Percentiles rank a stretch among this genome's conserved stretches.
These are phyloP conservation scores for Chamaea fasciata DNA, from an alignment of 2,113 vertebrate species.

Conservation along the genomic window DNA sequence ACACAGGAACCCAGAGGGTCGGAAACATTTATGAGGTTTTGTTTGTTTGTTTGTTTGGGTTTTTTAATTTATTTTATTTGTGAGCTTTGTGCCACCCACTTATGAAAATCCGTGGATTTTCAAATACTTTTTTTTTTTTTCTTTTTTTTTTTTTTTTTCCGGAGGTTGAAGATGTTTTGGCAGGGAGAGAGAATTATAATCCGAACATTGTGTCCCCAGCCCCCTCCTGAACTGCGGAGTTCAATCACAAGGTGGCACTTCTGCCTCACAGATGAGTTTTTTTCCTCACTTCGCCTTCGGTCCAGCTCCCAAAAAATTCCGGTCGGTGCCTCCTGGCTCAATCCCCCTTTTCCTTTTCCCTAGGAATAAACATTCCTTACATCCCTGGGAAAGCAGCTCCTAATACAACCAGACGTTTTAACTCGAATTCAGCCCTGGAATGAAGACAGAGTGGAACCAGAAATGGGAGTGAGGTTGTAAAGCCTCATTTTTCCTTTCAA, in stretches of 20 bases:
- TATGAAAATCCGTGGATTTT: accelerated
- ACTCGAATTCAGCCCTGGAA: neutral
- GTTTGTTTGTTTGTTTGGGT: neutral
- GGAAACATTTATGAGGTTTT: accelerated
- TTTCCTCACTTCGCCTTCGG: neutral
- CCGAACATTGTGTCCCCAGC: neutral
- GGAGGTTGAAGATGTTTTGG: neutral
- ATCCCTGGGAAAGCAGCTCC: neutral
- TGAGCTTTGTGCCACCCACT: accelerated
- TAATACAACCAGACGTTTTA: neutral
- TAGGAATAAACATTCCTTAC: neutral
- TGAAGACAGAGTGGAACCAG: neutral
- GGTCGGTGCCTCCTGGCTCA: neutral
- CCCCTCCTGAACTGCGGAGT: neutral
- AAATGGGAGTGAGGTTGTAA: neutral
- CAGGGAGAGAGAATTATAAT: no score
- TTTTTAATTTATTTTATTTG: no score
- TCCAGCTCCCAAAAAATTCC: neutral
- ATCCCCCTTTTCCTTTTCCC: neutral
- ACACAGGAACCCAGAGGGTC: neutral
- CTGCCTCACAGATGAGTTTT: neutral
- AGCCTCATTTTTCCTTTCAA: neutral
- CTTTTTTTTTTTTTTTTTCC: neutral
- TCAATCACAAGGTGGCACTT: conserved; percentile 46
- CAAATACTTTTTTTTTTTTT: no score